Conservation (phyloP, 2,113 vertebrate species). For the Lycocorax pyrrhopterus region DNA sequence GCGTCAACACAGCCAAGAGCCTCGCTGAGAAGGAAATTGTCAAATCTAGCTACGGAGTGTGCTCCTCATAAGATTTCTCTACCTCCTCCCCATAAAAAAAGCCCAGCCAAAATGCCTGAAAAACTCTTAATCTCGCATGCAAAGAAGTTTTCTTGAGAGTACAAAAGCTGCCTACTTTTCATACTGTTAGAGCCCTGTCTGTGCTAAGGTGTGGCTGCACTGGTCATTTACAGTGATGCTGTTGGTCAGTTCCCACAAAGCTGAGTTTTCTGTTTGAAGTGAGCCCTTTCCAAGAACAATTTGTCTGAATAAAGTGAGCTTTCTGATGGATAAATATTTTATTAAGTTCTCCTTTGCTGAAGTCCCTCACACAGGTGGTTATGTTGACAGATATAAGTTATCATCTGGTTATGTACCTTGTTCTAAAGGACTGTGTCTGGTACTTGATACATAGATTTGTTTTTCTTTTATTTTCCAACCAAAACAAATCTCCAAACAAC, state of each 20-base stretch:
- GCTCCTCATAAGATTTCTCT: neutral
- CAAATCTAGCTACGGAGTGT: neutral
- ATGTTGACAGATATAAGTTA: neutral
- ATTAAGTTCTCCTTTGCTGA: neutral
- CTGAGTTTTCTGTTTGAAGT: neutral
- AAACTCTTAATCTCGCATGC: neutral
- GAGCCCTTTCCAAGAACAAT: neutral
- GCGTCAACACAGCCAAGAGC: neutral
- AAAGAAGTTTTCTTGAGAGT: neutral
- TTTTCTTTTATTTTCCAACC: neutral
- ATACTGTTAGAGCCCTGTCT: fast-evolving
- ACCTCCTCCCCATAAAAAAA: fast-evolving
- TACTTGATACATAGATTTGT: neutral
- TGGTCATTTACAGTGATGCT: neutral
- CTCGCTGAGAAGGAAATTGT: neutral
- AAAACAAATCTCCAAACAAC: neutral
- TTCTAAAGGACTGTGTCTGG: neutral
- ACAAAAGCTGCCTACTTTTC: neutral
- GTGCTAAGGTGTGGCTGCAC: neutral
- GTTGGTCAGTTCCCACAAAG: neutral
- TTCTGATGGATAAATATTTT: neutral
- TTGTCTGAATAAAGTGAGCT: neutral
- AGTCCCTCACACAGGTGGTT: neutral
- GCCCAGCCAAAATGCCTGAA: neutral
- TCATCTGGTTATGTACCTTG: neutral